Evolutionary conservation across 2,888 invertebrate genomes (phyloP), one percentile per base, ranked within the genome.

Genomic region (Galeopsomyia nigrocyanea): DNA sequence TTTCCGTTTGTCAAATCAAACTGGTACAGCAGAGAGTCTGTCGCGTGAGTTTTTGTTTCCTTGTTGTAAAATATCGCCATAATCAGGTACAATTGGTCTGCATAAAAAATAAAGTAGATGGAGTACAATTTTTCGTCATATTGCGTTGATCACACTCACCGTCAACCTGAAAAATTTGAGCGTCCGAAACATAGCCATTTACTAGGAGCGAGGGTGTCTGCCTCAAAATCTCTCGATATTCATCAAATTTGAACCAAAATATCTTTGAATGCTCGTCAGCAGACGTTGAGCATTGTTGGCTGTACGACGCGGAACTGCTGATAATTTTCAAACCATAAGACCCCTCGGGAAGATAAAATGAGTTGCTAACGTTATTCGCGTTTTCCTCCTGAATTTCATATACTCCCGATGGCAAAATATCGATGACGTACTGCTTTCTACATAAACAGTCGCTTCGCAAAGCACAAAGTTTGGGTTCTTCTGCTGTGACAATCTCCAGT

Each of bases 11-110:
- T 65, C 0, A 79, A 66, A 68, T 81, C 68, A 49, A 84, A 75
- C 58, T 77, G 78, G 62, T 81, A 84, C 13, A 84, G 69, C 2
- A 79, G 46, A 3, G 83, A 81, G 67, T 80, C 61, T 3, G 79
- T 78, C 3, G 67, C 68, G 63, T 83, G 81, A 14, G 77, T 80
- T 14, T 63, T 71, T 0, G 21, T 9, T 10, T 47, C 19, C 7
- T 76, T 63, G 70, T 83, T 79, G 53, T 83, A 84, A 53, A 80
- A 80, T 47, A 84, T 78, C 9, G 82, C 83, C 65, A 84, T 19
- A 5, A 80, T 73, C 50, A 84, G 69, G 21, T 80, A 84, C 6
- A 78, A 53, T 63, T 76, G 65, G 64, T 76, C 83, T 83, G 71
- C 62, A 71, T 57, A 58, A 58, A 46, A 55, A 68, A 51, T 60